Conservation (phyloP, 64 coral and sea anemone genomes). For the Platygyra sinensis region DNA sequence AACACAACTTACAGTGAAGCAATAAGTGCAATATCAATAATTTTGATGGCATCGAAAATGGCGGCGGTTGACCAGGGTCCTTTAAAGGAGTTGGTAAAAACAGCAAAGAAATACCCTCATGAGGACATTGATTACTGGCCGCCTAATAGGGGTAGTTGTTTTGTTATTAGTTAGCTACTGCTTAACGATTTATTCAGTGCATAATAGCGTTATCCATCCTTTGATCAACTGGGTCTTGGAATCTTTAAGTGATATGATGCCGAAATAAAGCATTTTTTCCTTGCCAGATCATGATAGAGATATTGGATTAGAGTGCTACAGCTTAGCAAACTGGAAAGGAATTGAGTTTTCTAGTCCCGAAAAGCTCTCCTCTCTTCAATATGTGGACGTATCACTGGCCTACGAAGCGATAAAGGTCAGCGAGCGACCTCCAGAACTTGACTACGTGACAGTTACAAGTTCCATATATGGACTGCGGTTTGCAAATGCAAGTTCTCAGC, state of each 20-base stretch:
- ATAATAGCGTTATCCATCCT: too few relatives aligned
- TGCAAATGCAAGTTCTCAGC: not conserved
- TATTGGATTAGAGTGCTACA: constrained; percentile 62
- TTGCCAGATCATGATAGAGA: constrained; percentile 23
- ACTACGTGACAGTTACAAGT: constrained; percentile 32
- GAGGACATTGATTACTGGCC: too few relatives aligned
- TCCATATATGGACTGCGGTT: constrained; percentile 47
- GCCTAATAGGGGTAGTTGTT: too few relatives aligned
- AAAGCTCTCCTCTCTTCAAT: constrained; percentile 11
- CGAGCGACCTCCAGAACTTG: constrained; percentile 21
- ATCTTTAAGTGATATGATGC: not conserved
- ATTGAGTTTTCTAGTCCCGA: constrained; percentile 38
- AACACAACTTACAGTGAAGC: too few relatives aligned
- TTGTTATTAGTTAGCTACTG: too few relatives aligned
- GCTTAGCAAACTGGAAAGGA: constrained; percentile 47
- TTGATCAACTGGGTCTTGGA: too few relatives aligned
- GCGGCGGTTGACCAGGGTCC: too few relatives aligned
- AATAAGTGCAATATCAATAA: too few relatives aligned
- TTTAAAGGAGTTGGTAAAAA: too few relatives aligned
- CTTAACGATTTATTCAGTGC: too few relatives aligned
- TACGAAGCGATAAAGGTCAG: constrained; percentile 27
- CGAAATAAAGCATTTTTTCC: not conserved
- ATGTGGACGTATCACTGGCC: constrained; percentile 51
- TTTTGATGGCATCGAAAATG: too few relatives aligned
- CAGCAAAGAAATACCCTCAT: too few relatives aligned